Percentiles rank a stretch among this genome's conserved stretches.
Evolutionary conservation across 2,113 vertebrate genomes (phyloP).

Genomic region (Elachura formosa): DNA sequence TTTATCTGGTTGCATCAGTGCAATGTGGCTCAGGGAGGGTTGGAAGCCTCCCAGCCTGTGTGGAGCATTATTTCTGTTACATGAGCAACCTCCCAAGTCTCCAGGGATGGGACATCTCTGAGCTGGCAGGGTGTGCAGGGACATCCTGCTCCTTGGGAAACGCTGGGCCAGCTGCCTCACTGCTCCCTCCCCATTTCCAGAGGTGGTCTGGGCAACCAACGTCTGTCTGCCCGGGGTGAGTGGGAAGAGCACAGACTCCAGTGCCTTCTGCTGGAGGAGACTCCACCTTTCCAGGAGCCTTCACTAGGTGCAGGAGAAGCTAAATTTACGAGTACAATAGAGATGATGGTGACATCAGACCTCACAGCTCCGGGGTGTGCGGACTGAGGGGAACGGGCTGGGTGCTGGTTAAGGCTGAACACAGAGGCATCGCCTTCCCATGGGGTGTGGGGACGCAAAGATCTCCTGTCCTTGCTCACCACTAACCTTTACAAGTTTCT

Average conservation of each 20-base stretch:
- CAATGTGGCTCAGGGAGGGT: constrained; percentile 9
- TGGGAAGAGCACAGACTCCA: not conserved
- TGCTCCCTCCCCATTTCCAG: not conserved
- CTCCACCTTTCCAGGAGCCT: not conserved
- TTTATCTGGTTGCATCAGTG: constrained; percentile 56
- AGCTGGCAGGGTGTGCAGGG: not conserved
- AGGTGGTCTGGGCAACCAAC: not conserved
- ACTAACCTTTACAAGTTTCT: not conserved
- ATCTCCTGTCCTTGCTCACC: not conserved
- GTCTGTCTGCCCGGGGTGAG: not conserved
- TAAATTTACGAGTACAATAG: not conserved
- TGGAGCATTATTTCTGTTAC: constrained; percentile 64
- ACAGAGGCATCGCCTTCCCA: not conserved
- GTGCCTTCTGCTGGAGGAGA: not conserved
- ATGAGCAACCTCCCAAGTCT: constrained; percentile 59
- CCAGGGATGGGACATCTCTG: not conserved
- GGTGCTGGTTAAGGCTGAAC: not conserved
- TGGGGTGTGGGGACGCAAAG: too few species aligned
- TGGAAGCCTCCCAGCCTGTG: constrained; percentile 44
- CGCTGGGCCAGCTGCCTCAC: not conserved
- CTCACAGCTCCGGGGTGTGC: not conserved
- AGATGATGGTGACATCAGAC: not conserved
- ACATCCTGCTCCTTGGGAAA: not conserved
- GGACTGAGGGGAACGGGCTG: fast-evolving
- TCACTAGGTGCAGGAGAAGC: not conserved